Evolutionary conservation across 2,797 vertebrate genomes (phyloP).

Genomic region (Anas acuta): DNA sequence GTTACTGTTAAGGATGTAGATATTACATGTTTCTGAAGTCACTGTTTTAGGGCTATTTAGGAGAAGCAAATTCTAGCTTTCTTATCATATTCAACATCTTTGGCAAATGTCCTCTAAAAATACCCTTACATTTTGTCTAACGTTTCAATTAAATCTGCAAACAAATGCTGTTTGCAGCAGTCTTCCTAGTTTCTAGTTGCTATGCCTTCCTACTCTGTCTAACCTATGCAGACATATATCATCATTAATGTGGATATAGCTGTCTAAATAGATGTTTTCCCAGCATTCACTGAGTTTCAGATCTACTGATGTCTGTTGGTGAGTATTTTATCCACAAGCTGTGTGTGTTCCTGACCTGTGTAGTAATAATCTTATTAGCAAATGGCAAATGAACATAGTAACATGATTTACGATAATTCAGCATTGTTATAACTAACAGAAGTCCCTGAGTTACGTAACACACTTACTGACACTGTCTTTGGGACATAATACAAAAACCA

Average conservation of each 20-base stretch:
- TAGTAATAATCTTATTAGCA: neutral
- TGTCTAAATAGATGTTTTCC: neutral
- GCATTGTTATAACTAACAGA: fast-evolving
- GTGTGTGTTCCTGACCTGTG: neutral
- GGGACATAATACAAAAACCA: fast-evolving
- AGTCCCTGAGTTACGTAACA: neutral
- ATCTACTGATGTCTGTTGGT: neutral
- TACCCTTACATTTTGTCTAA: neutral
- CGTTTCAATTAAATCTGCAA: neutral
- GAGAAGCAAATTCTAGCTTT: neutral
- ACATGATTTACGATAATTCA: neutral
- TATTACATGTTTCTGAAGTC: neutral
- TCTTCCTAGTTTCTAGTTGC: neutral
- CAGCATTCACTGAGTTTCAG: neutral
- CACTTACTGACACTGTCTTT: neutral
- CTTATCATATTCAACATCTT: neutral
- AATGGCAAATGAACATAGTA: neutral
- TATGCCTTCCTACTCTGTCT: neutral
- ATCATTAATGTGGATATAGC: neutral
- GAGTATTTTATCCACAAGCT: neutral
- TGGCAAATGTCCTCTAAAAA: neutral
- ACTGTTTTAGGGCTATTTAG: neutral
- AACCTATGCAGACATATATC: neutral
- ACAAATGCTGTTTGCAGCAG: neutral
- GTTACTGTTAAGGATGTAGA: neutral